Percentiles rank a stretch among this genome's conserved stretches.
Evolutionary conservation across 2,797 vertebrate species (phyloP).

Genomic region (Otolemur crassicaudatus): DNA sequence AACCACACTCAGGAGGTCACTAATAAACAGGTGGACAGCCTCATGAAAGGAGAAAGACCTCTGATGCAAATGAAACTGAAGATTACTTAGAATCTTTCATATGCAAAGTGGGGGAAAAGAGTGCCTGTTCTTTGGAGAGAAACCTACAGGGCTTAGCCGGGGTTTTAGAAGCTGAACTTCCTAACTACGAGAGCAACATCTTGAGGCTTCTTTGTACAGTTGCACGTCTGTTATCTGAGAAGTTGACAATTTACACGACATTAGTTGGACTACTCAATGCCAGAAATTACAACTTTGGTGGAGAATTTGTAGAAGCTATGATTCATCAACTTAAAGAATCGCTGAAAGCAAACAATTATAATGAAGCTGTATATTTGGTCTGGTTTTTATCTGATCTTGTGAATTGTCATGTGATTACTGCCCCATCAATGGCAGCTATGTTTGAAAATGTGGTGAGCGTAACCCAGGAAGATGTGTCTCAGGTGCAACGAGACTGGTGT

Average conservation of each 20-base stretch:
- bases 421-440: conserved; percentile 99
- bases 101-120: conserved; percentile 98
- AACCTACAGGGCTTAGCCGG: conserved; percentile 97
- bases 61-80: conserved; percentile 95
- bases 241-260: conserved; percentile 97
- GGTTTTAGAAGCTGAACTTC: conserved; percentile 97
- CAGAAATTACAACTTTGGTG: conserved; percentile 99
- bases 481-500: conserved; percentile 98
- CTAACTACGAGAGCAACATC: conserved; percentile 99
- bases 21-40: conserved; percentile 87
- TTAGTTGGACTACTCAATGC: conserved; percentile 97
- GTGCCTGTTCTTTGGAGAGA: conserved; percentile 97
- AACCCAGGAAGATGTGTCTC: conserved; percentile 97
- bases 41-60: conserved; percentile 96
- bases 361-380: conserved; percentile 95
- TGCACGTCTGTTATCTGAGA: conserved; percentile 95
- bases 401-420: conserved; percentile 98
- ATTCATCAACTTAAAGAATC: conserved; percentile 98
- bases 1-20: background rate
- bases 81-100: conserved; percentile 97
- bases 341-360: conserved; percentile 95
- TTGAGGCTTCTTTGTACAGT: conserved; percentile 96
- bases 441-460: conserved; percentile 98
- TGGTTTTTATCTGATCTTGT: conserved; percentile 97
- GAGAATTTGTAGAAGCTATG: conserved; percentile 99